phyloP scores from a whole-genome alignment of 1,140 invertebrate species.

The Anoplophora glabripennis region DNA sequence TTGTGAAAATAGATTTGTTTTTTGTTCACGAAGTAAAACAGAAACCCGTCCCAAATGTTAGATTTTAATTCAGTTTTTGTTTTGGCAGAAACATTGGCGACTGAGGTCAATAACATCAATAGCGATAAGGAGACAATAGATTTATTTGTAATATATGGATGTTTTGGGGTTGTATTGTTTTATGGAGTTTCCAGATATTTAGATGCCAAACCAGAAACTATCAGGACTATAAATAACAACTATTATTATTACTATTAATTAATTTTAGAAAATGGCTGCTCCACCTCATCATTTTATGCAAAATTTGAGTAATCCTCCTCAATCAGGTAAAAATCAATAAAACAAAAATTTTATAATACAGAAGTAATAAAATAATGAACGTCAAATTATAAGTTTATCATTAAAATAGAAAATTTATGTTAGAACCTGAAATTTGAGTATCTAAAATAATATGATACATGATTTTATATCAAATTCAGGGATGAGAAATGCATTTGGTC shows the following conservation, averaged over 20 bases:
- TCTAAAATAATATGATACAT: too few species aligned
- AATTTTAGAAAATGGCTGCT: constrained; percentile 52
- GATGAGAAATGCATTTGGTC: constrained; percentile 57
- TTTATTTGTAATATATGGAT: constrained; percentile 16
- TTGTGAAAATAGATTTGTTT: too few species aligned
- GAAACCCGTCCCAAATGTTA: constrained; percentile 11
- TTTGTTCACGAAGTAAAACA: too few species aligned
- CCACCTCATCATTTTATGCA: constrained; percentile 59
- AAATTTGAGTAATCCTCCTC: constrained; percentile 56
- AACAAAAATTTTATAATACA: too few species aligned
- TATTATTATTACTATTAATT: constrained; percentile 6
- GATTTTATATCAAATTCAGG: constrained; percentile 8
- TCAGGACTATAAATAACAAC: constrained; percentile 14
- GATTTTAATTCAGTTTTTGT: constrained; percentile 13
- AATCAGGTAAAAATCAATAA: constrained; percentile 35
- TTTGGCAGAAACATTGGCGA: constrained; percentile 12
- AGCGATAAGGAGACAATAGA: constrained; percentile 16
- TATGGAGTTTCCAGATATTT: constrained; percentile 17
- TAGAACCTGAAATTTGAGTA: too few species aligned
- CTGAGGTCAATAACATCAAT: constrained; percentile 14
- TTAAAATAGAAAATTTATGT: too few species aligned
- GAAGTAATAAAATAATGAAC: too few species aligned
- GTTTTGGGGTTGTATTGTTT: constrained; percentile 13
- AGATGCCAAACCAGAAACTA: constrained; percentile 11
- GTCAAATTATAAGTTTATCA: too few species aligned